A percentile compares a stretch with the other conserved stretches of the same genome.
These are phyloP conservation scores for Bombus breviceps DNA, from an alignment of 1,140 invertebrate species.

Conservation along the genomic window DNA sequence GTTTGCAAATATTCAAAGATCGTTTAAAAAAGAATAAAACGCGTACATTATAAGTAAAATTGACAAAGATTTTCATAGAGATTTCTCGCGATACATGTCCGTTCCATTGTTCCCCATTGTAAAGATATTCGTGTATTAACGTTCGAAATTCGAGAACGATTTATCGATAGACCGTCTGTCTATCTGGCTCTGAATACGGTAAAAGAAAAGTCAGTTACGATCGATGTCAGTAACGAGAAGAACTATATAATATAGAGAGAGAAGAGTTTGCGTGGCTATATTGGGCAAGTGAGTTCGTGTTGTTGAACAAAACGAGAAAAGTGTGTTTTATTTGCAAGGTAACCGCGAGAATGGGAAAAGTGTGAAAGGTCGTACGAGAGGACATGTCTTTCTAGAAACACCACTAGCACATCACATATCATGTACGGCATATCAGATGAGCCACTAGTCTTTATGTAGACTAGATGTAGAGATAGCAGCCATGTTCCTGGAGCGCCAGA, in stretches of 20 bases:
- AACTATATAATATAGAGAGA: neutral
- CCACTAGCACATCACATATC: conserved; percentile 80
- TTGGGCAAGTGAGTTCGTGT: conserved; percentile 8
- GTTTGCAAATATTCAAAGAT: neutral
- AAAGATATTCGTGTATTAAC: neutral
- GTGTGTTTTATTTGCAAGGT: conserved; percentile 42
- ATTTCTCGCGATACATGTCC: neutral
- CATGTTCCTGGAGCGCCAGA: conserved; percentile 80
- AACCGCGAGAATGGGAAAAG: conserved; percentile 54
- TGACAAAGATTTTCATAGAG: neutral
- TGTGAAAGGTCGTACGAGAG: conserved; percentile 62
- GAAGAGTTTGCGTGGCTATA: conserved; percentile 6
- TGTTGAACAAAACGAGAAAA: conserved; percentile 7
- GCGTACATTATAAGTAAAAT: neutral
- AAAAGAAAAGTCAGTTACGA: conserved; percentile 3
- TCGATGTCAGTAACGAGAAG: neutral
- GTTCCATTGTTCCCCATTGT: neutral
- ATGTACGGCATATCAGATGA: conserved; percentile 80
- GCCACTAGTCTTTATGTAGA: conserved; percentile 81
- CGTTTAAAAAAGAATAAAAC: neutral
- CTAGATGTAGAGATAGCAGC: conserved; percentile 82
- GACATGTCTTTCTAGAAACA: conserved; percentile 71
- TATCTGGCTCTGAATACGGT: conserved; percentile 56
- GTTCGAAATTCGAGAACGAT: conserved; percentile 25
- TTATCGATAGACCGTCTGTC: neutral